phyloP scores from a whole-genome alignment of 2,113 vertebrate species.

The Sprattus sprattus region DNA sequence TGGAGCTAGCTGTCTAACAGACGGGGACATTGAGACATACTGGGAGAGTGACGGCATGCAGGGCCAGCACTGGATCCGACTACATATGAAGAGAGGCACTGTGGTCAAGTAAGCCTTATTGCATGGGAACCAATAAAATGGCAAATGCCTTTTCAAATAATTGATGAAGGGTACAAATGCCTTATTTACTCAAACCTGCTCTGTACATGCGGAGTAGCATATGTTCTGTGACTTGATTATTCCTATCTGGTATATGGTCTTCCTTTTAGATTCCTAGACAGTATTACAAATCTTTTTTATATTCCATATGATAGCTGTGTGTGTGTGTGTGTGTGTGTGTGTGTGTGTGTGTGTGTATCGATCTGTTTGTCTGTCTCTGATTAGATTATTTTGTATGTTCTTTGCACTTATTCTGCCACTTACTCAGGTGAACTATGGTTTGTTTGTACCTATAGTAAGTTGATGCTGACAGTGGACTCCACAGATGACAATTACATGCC shows the following conservation, averaged over 20 bases:
- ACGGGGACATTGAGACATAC: conserved; percentile 88
- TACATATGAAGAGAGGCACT: conserved; percentile 96
- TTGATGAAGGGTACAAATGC: too few relatives aligned
- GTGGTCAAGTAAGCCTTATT: conserved; percentile 85
- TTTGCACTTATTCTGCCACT: neutral
- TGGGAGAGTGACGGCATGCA: conserved; percentile 99
- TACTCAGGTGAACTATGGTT: neutral
- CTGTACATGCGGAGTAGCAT: neutral
- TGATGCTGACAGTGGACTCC: conserved; percentile 90
- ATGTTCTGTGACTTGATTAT: too few relatives aligned
- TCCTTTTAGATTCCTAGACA: too few relatives aligned
- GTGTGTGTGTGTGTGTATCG: too few relatives aligned
- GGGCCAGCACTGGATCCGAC: conserved; percentile 96
- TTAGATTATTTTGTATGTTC: neutral
- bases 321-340: too few relatives aligned
- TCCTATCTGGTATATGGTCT: too few relatives aligned
- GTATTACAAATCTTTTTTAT: neutral
- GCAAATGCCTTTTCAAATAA: neutral
- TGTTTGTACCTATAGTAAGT: conserved; percentile 73
- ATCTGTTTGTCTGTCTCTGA: neutral
- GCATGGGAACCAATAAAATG: neutral
- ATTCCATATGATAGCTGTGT: too few relatives aligned
- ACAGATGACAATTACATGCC: conserved; percentile 98
- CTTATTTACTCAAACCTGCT: neutral
- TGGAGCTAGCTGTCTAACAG: conserved; percentile 83